A percentile compares a stretch with the other conserved stretches of the same genome.
phyloP scores from a whole-genome alignment of 1,140 invertebrate genomes.

The Leptestheria dahalacensis region DNA sequence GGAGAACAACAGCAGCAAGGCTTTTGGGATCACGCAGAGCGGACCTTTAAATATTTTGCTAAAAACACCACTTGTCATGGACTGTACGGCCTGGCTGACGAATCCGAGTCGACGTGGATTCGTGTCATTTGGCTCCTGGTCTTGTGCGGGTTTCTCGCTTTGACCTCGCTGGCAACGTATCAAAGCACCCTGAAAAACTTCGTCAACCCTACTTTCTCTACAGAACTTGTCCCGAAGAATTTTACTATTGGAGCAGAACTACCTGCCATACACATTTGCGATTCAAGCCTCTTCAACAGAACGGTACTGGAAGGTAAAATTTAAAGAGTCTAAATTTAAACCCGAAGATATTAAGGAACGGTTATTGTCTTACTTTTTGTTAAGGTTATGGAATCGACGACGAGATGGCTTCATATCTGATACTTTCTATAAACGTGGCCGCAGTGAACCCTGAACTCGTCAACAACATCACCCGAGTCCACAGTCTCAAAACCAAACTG shows the following conservation, averaged over 20 bases:
- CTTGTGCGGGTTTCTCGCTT: background rate
- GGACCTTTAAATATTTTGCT: background rate
- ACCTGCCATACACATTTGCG: background rate
- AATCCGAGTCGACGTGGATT: background rate
- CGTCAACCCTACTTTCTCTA: background rate
- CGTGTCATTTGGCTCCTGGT: background rate
- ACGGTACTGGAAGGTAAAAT: background rate
- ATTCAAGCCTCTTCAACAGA: background rate
- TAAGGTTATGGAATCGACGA: background rate
- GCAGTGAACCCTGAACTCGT: background rate
- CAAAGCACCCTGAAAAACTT: background rate
- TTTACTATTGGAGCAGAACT: background rate
- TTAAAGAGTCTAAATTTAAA: no score
- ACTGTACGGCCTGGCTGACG: background rate
- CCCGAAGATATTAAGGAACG: no score
- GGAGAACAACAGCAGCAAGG: no score
- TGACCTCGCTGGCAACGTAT: background rate
- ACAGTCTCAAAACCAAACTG: background rate
- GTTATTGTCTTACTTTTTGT: no score
- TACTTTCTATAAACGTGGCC: background rate
- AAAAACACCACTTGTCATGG: slow-evolving; percentile 5
- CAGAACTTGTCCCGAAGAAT: background rate
- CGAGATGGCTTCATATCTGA: background rate
- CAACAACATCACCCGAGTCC: background rate
- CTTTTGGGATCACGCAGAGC: background rate